Evolutionary conservation across 2,888 invertebrate species (phyloP).

Genomic region (Augochlorella aurata): DNA sequence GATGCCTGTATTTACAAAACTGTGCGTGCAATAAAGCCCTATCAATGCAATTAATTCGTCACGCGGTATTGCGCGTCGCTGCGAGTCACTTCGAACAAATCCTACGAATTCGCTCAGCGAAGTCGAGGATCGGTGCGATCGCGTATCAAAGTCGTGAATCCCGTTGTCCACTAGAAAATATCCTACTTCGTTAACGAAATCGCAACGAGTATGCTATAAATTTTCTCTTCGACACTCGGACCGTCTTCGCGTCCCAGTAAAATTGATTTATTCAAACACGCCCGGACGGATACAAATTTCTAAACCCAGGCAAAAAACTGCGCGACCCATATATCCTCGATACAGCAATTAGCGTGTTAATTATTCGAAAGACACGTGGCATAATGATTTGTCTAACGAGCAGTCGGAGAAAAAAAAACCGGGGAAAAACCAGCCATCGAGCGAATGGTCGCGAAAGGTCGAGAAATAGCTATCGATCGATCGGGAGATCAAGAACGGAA

Average conservation of each 20-base stretch:
- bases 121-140: background rate
- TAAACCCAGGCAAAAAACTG: too few species aligned
- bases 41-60: slow-evolving; percentile 7
- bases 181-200: too few species aligned
- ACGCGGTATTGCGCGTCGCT: background rate
- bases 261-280: too few species aligned
- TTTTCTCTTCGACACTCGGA: too few species aligned
- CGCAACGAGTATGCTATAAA: too few species aligned
- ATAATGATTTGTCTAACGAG: background rate
- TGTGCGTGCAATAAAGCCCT: background rate
- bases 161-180: too few species aligned
- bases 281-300: too few species aligned
- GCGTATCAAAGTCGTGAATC: background rate
- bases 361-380: background rate
- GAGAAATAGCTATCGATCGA: background rate
- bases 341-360: background rate
- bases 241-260: too few species aligned
- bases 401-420: background rate
- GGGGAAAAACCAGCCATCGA: too few species aligned
- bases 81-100: background rate
- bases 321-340: too few species aligned
- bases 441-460: too few species aligned
- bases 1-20: background rate
- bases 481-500: background rate
- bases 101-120: background rate